A percentile compares a stretch with the other conserved stretches of the same genome.
Conservation (phyloP, 2,113 vertebrate species). For the Tragulus kanchil region DNA sequence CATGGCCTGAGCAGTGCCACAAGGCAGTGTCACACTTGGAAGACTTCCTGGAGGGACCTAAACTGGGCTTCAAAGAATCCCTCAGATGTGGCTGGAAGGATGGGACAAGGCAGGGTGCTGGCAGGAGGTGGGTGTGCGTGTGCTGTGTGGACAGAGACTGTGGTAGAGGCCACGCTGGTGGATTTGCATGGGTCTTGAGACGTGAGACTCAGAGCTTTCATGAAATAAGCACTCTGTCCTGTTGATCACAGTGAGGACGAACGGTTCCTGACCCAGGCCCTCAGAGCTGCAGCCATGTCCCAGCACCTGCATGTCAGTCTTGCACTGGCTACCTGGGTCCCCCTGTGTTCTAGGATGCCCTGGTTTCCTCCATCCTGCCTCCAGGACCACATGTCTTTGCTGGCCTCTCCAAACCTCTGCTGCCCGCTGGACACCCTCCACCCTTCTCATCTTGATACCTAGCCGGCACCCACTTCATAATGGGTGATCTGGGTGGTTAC, state of each 20-base stretch:
- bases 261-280: accelerated
- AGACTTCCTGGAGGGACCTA: neutral
- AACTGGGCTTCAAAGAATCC: neutral
- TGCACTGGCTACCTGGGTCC: neutral
- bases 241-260: neutral
- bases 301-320: neutral
- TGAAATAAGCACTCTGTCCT: neutral
- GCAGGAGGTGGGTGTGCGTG: neutral
- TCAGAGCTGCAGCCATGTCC: neutral
- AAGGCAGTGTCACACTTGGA: neutral
- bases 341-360: neutral
- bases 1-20: neutral
- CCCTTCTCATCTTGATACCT: neutral
- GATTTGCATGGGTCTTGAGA: neutral
- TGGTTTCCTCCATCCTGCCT: accelerated
- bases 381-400: neutral
- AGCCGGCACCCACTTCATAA: too few species aligned
- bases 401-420: neutral
- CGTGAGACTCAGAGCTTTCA: neutral
- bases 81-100: neutral
- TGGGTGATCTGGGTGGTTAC: neutral
- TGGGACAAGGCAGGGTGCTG: accelerated
- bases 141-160: neutral
- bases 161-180: neutral
- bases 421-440: neutral